Conservation (phyloP, 2,888 invertebrate species). For the Sinelater perroti region DNA sequence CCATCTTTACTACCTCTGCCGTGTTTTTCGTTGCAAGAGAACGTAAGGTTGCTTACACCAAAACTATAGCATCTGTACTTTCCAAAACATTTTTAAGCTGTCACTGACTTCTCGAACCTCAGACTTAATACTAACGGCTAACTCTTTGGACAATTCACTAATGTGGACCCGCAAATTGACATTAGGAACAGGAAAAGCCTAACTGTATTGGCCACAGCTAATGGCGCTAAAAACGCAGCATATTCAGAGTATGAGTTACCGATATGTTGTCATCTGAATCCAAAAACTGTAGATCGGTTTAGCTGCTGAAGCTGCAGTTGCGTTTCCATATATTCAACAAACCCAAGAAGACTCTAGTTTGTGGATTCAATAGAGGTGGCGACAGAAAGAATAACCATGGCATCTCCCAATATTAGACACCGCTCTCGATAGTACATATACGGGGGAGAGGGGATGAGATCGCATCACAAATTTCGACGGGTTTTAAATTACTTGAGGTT, state of each 20-base stretch:
- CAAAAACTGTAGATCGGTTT: constrained; percentile 74
- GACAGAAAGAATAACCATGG: constrained; percentile 61
- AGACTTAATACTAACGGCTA: constrained; percentile 83
- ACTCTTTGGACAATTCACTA: constrained; percentile 79
- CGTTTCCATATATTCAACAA: constrained; percentile 60
- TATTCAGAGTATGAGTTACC: constrained; percentile 62
- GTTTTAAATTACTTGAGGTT: constrained; percentile 53
- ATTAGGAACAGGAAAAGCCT: constrained; percentile 63
- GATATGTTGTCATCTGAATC: constrained; percentile 63
- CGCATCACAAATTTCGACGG: constrained; percentile 70
- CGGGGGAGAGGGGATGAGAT: constrained; percentile 50
- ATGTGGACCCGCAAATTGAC: constrained; percentile 79
- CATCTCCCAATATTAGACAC: constrained; percentile 71
- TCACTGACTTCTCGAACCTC: constrained; percentile 83
- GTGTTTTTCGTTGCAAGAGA: constrained; percentile 54
- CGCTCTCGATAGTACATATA: constrained; percentile 61
- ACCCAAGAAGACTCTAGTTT: constrained; percentile 71
- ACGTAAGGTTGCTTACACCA: constrained; percentile 60
- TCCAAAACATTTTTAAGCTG: constrained; percentile 80
- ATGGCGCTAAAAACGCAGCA: constrained; percentile 62
- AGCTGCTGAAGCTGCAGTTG: constrained; percentile 77
- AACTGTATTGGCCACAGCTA: constrained; percentile 66
- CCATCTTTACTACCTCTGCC: constrained; percentile 68
- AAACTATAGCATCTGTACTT: constrained; percentile 70
- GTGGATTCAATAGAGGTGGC: constrained; percentile 67